A percentile compares a stretch with the other conserved stretches of the same genome.
phyloP scores from a whole-genome alignment of 2,888 invertebrate species.

The Candidula unifasciata region DNA sequence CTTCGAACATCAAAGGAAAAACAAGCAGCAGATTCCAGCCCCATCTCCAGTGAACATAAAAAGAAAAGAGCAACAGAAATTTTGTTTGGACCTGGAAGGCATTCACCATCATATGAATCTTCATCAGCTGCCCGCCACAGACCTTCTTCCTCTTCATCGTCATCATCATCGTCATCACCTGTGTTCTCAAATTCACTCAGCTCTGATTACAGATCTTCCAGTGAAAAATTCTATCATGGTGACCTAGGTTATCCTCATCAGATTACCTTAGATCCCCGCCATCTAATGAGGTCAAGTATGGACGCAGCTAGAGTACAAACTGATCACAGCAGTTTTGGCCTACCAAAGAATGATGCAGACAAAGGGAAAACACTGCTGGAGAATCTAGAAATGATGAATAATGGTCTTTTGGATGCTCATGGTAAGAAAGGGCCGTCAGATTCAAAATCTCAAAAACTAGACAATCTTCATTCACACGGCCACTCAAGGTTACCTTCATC shows the following conservation, averaged over 20 bases:
- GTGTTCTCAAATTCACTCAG: neutral
- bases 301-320: conserved; percentile 46
- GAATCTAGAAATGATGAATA: conserved; percentile 45
- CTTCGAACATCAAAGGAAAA: conserved; percentile 60
- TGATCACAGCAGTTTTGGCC: conserved; percentile 44
- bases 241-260: conserved; percentile 37
- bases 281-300: conserved; percentile 34
- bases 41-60: neutral
- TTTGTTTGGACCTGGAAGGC: conserved; percentile 19
- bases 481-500: conserved; percentile 36
- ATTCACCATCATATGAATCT: conserved; percentile 22
- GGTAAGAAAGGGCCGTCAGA: conserved; percentile 31
- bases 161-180: conserved; percentile 13
- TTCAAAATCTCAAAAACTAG: conserved; percentile 21
- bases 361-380: conserved; percentile 48
- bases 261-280: conserved; percentile 32
- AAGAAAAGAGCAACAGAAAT: conserved; percentile 40
- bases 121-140: neutral
- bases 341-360: conserved; percentile 34
- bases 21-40: conserved; percentile 35
- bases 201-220: conserved; percentile 12
- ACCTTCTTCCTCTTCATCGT: neutral
- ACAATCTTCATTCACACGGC: conserved; percentile 30
- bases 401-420: conserved; percentile 44
- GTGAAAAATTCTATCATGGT: conserved; percentile 29